Conservation (phyloP, 2,797 vertebrate species). For the Halcyon badia region DNA sequence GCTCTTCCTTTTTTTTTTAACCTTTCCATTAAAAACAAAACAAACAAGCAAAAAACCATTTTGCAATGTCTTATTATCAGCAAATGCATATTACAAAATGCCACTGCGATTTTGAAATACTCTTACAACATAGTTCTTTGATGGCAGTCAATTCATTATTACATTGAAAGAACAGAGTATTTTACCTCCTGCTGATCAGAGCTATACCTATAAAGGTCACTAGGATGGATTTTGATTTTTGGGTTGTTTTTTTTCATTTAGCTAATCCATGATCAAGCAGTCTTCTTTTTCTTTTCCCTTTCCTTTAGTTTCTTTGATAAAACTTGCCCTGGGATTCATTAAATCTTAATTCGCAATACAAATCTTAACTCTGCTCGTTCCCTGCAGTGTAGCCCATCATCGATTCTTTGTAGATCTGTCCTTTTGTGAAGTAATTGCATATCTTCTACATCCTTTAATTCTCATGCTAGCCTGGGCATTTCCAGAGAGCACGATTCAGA, state of each 20-base stretch:
- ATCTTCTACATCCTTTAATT: constrained; percentile 6
- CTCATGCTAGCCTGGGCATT: background rate
- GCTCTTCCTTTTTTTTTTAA: background rate
- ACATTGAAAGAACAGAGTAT: background rate
- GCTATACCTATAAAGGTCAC: background rate
- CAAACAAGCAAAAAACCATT: background rate
- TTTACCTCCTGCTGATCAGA: background rate
- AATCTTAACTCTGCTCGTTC: constrained; percentile 30
- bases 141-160: background rate
- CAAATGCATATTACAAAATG: background rate
- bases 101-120: background rate
- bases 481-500: background rate
- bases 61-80: background rate
- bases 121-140: background rate
- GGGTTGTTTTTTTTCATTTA: constrained; percentile 8
- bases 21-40: background rate
- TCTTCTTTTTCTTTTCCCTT: background rate
- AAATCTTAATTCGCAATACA: constrained; percentile 49
- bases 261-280: constrained; percentile 7
- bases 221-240: constrained; percentile 16
- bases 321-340: constrained; percentile 42
- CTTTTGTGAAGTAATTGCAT: background rate
- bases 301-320: constrained; percentile 12
- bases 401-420: background rate
- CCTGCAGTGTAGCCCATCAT: background rate